A percentile compares a stretch with the other conserved stretches of the same genome.
These are phyloP conservation scores for Chrysina gloriosa DNA, from an alignment of 2,888 invertebrate species.

Conservation along the genomic window DNA sequence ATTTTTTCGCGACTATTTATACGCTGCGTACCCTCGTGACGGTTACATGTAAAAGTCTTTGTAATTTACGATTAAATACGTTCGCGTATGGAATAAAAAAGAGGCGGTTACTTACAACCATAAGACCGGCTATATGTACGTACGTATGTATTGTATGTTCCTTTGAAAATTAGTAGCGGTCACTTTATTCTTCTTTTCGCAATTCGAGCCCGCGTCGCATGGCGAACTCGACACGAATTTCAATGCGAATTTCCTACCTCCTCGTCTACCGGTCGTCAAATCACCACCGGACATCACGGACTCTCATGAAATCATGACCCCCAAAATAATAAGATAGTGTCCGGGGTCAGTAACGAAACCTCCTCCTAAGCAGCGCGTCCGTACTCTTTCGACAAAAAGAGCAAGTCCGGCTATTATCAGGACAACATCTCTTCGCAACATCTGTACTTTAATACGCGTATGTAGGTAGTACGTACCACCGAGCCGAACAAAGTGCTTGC, in stretches of 20 bases:
- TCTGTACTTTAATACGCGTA: neutral
- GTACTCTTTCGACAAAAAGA: conserved; percentile 12
- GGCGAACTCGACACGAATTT: conserved; percentile 21
- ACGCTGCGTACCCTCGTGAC: conserved; percentile 7
- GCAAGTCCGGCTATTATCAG: conserved; percentile 30
- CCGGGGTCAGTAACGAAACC: conserved; percentile 31
- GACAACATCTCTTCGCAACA: conserved; percentile 26
- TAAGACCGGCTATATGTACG: conserved; percentile 5
- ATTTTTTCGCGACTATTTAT: conserved; percentile 12
- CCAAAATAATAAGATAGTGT: conserved; percentile 24
- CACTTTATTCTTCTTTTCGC: conserved; percentile 26
- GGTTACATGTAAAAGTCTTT: conserved; percentile 7
- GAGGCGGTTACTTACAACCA: neutral
- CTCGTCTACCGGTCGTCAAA: conserved; percentile 17
- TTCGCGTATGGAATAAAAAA: conserved; percentile 19
- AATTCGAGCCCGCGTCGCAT: neutral
- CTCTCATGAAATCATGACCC: conserved; percentile 25
- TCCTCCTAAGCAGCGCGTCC: neutral
- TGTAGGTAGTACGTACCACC: neutral
- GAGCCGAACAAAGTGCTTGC: too few species aligned
- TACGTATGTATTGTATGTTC: too few species aligned
- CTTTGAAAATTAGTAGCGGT: conserved; percentile 27
- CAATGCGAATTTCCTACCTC: conserved; percentile 23
- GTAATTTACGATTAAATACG: conserved; percentile 31
- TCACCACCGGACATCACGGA: conserved; percentile 10